phyloP scores from a whole-genome alignment of 2,113 vertebrate genomes.

The Nerophis lumbriciformis region DNA sequence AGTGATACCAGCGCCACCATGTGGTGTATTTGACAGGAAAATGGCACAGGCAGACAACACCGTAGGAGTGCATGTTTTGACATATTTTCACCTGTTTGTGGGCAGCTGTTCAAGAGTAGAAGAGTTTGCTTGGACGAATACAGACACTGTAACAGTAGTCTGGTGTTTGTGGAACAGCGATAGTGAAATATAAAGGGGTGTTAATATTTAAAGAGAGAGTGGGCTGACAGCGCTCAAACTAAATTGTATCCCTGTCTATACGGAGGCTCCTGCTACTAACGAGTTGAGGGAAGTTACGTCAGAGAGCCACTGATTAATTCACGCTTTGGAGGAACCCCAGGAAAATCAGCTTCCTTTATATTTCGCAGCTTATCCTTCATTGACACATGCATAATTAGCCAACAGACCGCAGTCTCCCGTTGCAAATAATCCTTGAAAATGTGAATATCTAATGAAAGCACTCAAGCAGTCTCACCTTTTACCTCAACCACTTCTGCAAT shows the following conservation, averaged over 20 bases:
- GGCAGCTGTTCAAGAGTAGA: too few relatives aligned
- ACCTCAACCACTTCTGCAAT: background rate
- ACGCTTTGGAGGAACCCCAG: slow-evolving; percentile 42
- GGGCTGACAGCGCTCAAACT: slow-evolving; percentile 22
- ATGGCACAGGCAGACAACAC: too few relatives aligned
- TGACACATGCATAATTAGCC: background rate
- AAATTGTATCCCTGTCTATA: slow-evolving; percentile 18
- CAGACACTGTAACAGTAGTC: background rate
- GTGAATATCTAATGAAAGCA: too few relatives aligned
- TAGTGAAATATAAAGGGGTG: slow-evolving; percentile 11
- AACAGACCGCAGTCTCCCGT: background rate
- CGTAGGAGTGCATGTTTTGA: too few relatives aligned
- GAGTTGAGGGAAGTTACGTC: slow-evolving; percentile 35
- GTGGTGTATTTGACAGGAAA: too few relatives aligned
- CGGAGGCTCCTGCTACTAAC: slow-evolving; percentile 23
- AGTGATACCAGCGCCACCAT: too few relatives aligned
- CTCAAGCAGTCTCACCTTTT: too few relatives aligned
- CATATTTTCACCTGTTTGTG: too few relatives aligned
- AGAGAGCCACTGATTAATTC: slow-evolving; percentile 44
- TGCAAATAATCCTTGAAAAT: too few relatives aligned
- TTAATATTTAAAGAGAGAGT: slow-evolving; percentile 8
- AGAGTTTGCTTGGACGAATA: too few relatives aligned
- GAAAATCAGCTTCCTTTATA: slow-evolving; percentile 30
- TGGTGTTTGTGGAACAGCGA: background rate
- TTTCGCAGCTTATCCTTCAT: slow-evolving; percentile 23